Percentiles rank a stretch among this genome's conserved stretches.
Evolutionary conservation across 2,113 vertebrate species (phyloP).

Genomic region (Caranx melampygus): DNA sequence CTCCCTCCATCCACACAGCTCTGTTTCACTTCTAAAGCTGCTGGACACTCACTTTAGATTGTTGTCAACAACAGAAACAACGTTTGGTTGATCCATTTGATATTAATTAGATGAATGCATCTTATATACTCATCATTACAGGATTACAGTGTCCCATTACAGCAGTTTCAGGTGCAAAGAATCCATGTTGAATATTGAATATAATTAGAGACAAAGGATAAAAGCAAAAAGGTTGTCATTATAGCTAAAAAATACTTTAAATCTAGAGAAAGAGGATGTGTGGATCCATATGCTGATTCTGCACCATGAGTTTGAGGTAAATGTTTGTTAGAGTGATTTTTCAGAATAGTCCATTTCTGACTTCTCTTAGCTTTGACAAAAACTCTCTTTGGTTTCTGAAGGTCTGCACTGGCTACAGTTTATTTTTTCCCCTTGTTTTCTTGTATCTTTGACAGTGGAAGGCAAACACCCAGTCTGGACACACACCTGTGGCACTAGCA

Average conservation of each 20-base stretch:
- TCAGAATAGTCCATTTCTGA: too few relatives aligned
- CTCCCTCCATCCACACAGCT: constrained; percentile 31
- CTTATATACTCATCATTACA: not conserved
- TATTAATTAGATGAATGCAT: not conserved
- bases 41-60: not conserved
- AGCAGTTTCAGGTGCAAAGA: not conserved
- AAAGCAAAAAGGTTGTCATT: not conserved
- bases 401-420: too few relatives aligned
- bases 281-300: not conserved
- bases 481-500: not conserved
- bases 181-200: not conserved
- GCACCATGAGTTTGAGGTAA: too few relatives aligned
- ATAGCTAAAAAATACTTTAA: not conserved
- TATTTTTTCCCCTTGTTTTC: too few relatives aligned
- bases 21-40: constrained; percentile 34
- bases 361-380: too few relatives aligned
- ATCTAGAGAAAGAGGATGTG: too few relatives aligned
- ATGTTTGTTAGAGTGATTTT: not conserved
- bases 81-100: not conserved
- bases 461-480: too few relatives aligned
- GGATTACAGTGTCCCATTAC: not conserved
- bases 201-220: not conserved
- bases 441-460: too few relatives aligned
- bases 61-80: constrained; percentile 9
- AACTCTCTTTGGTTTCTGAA: too few relatives aligned